Evolutionary conservation across 2,888 invertebrate species (phyloP).

Genomic region (Drosophila atroscutellata): DNA sequence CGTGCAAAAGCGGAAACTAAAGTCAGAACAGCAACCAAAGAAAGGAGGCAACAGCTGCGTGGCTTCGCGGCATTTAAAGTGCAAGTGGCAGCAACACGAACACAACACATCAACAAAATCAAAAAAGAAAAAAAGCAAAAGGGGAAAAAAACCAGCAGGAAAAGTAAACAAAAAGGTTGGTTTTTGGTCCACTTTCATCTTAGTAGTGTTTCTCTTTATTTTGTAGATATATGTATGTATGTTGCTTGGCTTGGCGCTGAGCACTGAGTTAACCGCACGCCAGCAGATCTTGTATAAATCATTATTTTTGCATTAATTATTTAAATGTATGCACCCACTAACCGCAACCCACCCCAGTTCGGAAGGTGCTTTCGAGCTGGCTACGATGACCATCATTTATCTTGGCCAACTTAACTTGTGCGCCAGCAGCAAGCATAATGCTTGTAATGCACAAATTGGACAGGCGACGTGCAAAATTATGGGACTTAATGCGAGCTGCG

Average conservation of each 20-base stretch:
- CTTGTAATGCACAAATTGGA: conserved; percentile 47
- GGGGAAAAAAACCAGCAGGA: conserved; percentile 4
- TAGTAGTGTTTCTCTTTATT: background rate
- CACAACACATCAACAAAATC: conserved; percentile 14
- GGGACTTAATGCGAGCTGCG: background rate
- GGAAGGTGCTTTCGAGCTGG: conserved; percentile 23
- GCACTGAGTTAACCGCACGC: background rate
- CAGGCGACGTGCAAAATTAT: conserved; percentile 19
- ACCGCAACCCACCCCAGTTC: background rate
- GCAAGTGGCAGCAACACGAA: conserved; percentile 38
- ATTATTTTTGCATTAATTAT: conserved; percentile 68
- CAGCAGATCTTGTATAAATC: conserved; percentile 48
- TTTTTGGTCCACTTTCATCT: conserved; percentile 7
- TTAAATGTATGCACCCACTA: conserved; percentile 41
- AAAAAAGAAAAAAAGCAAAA: conserved; percentile 1
- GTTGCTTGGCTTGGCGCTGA: conserved; percentile 12
- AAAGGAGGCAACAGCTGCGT: conserved; percentile 23
- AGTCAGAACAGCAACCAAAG: conserved; percentile 32
- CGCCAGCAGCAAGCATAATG: conserved; percentile 28
- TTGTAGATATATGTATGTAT: conserved; percentile 1
- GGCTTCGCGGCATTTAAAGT: conserved; percentile 17
- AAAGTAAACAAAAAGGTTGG: conserved; percentile 43
- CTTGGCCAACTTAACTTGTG: conserved; percentile 38
- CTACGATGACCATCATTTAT: conserved; percentile 53
- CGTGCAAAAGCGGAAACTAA: conserved; percentile 44